Conservation (phyloP, 2,888 invertebrate genomes). For the Pedicia rivosa region DNA sequence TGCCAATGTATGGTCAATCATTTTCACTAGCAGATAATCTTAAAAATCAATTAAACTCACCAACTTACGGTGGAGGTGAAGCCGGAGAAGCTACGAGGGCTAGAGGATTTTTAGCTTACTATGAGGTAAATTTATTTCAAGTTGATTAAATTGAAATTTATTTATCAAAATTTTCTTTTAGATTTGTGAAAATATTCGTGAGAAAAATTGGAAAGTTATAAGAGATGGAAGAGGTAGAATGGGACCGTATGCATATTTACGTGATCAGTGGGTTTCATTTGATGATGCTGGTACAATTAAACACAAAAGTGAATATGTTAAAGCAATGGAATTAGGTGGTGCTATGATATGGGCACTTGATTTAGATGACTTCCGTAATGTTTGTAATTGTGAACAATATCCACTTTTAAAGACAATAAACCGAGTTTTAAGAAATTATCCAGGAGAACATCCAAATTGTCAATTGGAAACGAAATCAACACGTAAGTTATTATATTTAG, state of each 20-base stretch:
- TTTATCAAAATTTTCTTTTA: constrained; percentile 19
- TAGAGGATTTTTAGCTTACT: constrained; percentile 74
- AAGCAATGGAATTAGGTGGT: constrained; percentile 64
- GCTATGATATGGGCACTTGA: constrained; percentile 85
- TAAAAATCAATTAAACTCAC: constrained; percentile 52
- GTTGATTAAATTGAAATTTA: not conserved
- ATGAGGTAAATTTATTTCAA: too few species aligned
- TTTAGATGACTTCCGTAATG: constrained; percentile 69
- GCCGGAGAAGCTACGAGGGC: constrained; percentile 79
- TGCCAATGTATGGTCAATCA: constrained; percentile 81
- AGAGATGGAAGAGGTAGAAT: constrained; percentile 65
- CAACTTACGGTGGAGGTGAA: constrained; percentile 74
- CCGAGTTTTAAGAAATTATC: constrained; percentile 53
- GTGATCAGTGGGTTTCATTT: constrained; percentile 88
- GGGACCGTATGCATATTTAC: constrained; percentile 70
- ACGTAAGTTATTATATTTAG: too few species aligned
- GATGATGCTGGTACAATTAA: constrained; percentile 74
- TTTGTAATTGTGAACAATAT: constrained; percentile 66
- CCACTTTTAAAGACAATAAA: constrained; percentile 69
- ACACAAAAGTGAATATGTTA: constrained; percentile 68
- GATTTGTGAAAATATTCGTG: constrained; percentile 63
- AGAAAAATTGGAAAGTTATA: constrained; percentile 60
- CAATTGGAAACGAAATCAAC: constrained; percentile 25
- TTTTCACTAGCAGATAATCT: constrained; percentile 57
- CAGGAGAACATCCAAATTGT: constrained; percentile 47